Conservation (phyloP, 2,888 invertebrate genomes). For the Dryobota labecula region DNA sequence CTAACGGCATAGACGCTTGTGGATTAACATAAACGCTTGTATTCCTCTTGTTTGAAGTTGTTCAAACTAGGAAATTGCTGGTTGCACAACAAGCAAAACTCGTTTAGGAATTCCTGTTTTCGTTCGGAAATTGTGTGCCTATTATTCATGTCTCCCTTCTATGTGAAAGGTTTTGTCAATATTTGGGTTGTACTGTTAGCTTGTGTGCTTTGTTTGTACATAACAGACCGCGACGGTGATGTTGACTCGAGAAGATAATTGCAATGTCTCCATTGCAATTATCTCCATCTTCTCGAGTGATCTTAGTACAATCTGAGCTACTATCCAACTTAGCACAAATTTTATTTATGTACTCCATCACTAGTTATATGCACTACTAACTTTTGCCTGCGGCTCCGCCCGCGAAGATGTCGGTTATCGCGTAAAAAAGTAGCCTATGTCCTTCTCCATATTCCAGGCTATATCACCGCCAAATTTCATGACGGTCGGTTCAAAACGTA, state of each 20-base stretch:
- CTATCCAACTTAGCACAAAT: background rate
- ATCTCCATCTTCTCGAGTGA: conserved; percentile 20
- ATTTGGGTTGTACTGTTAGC: conserved; percentile 39
- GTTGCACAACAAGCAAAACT: conserved; percentile 62
- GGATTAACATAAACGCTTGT: conserved; percentile 75
- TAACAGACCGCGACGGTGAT: conserved; percentile 42
- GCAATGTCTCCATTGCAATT: no score
- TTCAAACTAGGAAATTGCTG: conserved; percentile 67
- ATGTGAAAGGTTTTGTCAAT: conserved; percentile 39
- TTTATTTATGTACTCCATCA: background rate
- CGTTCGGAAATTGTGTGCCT: conserved; percentile 48
- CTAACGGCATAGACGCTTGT: conserved; percentile 61
- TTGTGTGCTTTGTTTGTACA: conserved; percentile 39
- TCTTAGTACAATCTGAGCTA: conserved; percentile 7
- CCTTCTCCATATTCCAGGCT: no score
- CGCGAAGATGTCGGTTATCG: no score
- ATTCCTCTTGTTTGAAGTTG: conserved; percentile 65
- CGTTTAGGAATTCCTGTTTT: conserved; percentile 55
- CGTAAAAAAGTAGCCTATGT: no score
- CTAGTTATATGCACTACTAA: no score
- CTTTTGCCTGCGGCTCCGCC: no score
- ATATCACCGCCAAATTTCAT: no score
- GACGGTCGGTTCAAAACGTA: no score
- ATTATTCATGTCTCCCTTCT: conserved; percentile 38
- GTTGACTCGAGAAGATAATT: conserved; percentile 31